These are phyloP conservation scores for Centropristis striata DNA, from an alignment of 2,113 vertebrate genomes.

Conservation along the genomic window DNA sequence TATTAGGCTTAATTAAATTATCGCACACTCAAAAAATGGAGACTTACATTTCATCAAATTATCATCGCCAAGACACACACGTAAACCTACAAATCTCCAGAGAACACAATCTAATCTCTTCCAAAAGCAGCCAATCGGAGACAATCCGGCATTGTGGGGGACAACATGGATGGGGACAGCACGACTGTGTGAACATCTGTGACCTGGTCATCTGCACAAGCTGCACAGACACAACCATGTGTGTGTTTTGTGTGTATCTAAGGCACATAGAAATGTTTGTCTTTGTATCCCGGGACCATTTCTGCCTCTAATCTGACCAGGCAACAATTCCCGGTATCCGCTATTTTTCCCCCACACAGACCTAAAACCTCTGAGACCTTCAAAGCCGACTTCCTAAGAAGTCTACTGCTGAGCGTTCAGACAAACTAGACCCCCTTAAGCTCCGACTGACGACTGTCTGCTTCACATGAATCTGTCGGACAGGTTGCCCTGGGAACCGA, in stretches of 20 bases:
- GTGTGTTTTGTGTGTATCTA: neutral
- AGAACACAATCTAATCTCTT: slow-evolving; percentile 61
- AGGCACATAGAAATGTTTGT: slow-evolving; percentile 32
- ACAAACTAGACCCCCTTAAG: slow-evolving; percentile 72
- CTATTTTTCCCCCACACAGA: slow-evolving; percentile 23
- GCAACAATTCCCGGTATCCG: slow-evolving; percentile 52
- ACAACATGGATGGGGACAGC: slow-evolving; percentile 9
- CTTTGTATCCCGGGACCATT: slow-evolving; percentile 35
- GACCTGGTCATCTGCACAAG: slow-evolving; percentile 65
- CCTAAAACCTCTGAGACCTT: slow-evolving; percentile 52
- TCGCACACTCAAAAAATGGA: slow-evolving; percentile 31
- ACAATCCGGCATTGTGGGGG: slow-evolving; percentile 59
- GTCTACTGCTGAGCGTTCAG: slow-evolving; percentile 69
- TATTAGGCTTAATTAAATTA: slow-evolving; percentile 69
- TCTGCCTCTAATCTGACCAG: slow-evolving; percentile 56
- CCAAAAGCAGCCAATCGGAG: slow-evolving; percentile 59
- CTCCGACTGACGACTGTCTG: slow-evolving; percentile 61
- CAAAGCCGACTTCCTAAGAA: slow-evolving; percentile 76
- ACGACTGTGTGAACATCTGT: slow-evolving; percentile 70
- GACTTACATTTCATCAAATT: slow-evolving; percentile 59
- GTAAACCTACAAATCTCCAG: slow-evolving; percentile 41
- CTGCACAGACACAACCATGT: slow-evolving; percentile 48
- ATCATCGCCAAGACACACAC: slow-evolving; percentile 30
- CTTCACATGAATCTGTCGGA: slow-evolving; percentile 64
- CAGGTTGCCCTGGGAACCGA: slow-evolving; percentile 75